Conservation (phyloP, 2,797 vertebrate species). For the Botia kubotai region DNA sequence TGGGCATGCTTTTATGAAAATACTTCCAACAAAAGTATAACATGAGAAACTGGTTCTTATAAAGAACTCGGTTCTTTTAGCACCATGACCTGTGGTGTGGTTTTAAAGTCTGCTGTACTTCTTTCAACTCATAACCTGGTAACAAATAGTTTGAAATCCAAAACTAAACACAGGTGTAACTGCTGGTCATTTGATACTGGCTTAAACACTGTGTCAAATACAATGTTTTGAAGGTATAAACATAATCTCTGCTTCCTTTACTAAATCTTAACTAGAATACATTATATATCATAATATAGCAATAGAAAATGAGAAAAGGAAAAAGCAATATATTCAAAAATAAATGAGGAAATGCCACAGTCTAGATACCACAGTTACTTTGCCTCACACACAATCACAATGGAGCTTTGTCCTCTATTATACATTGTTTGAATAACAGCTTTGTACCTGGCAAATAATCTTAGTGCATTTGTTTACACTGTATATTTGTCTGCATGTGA, state of each 20-base stretch:
- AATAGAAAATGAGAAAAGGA: neutral
- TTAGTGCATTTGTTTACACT: neutral
- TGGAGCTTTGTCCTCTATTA: neutral
- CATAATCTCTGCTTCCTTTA: neutral
- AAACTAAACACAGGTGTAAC: neutral
- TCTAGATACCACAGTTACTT: neutral
- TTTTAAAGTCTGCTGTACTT: neutral
- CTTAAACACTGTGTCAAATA: neutral
- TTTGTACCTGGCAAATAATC: neutral
- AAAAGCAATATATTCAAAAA: neutral
- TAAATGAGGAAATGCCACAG: neutral
- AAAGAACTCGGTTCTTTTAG: neutral
- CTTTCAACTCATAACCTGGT: neutral
- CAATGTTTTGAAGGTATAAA: neutral
- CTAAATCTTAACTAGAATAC: neutral
- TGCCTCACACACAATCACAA: neutral
- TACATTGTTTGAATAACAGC: neutral
- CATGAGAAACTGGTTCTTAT: too few relatives aligned
- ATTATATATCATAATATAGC: neutral
- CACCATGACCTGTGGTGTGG: neutral
- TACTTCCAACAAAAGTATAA: too few relatives aligned
- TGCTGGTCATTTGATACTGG: conserved; percentile 17
- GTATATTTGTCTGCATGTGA: neutral
- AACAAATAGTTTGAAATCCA: neutral
- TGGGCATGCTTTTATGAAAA: too few relatives aligned